These are phyloP conservation scores for Akabosia matsudoensis DNA, from an alignment of 1,140 invertebrate species.

Conservation along the genomic window DNA sequence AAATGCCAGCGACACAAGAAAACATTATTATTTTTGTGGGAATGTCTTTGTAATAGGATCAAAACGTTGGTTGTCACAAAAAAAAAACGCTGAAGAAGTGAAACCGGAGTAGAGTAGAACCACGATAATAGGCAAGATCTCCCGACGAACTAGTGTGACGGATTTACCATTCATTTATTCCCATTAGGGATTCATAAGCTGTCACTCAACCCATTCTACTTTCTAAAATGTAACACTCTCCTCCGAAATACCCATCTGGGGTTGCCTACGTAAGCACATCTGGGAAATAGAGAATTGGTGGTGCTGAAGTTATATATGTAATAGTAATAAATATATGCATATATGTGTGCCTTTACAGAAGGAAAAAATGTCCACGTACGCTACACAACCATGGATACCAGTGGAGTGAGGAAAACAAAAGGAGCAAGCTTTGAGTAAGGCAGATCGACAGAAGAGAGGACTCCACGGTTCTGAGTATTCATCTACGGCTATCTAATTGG, in stretches of 20 bases:
- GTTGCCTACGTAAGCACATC: not conserved
- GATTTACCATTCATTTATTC: constrained; percentile 18
- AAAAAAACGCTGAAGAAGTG: not conserved
- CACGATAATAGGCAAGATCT: too few species aligned
- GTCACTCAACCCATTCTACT: not conserved
- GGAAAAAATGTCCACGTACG: too few species aligned
- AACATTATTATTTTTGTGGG: too few species aligned
- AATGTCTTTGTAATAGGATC: too few species aligned
- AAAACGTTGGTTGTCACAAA: too few species aligned
- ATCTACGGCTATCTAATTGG: not conserved
- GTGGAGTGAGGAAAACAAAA: not conserved
- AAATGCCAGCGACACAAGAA: too few species aligned
- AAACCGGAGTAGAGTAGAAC: too few species aligned
- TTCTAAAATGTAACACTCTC: not conserved
- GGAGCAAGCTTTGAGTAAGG: not conserved
- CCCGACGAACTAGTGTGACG: not conserved
- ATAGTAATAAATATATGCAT: too few species aligned
- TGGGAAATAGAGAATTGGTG: not conserved
- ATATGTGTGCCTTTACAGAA: too few species aligned
- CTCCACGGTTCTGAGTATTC: not conserved
- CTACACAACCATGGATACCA: not conserved
- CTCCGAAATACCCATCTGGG: not conserved
- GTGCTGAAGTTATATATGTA: too few species aligned
- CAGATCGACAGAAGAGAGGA: not conserved
- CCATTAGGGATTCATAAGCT: not conserved